Percentiles rank a stretch among this genome's conserved stretches.
These are phyloP conservation scores for Eubasilissa regina DNA, from an alignment of 1,140 invertebrate genomes.

Conservation along the genomic window DNA sequence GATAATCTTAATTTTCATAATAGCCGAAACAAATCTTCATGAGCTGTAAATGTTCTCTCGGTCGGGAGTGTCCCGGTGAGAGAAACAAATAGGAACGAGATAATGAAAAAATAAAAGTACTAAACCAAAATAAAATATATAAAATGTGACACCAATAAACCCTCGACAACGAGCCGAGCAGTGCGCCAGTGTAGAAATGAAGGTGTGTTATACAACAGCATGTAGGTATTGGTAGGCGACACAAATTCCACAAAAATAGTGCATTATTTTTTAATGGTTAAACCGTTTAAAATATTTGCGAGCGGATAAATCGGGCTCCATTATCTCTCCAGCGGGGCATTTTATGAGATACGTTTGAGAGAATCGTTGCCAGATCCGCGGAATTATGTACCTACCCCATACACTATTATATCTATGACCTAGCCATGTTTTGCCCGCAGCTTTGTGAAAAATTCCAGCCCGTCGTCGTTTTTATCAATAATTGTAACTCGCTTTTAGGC, in stretches of 20 bases:
- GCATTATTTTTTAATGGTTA: constrained; percentile 55
- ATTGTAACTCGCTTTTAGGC: constrained; percentile 4
- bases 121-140: neutral
- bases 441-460: neutral
- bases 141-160: neutral
- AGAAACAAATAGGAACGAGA: too few species aligned
- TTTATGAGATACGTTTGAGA: constrained; percentile 53
- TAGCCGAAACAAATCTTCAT: too few species aligned
- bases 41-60: too few species aligned
- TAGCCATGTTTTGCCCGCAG: constrained; percentile 10
- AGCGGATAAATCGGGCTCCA: constrained; percentile 45
- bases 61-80: too few species aligned
- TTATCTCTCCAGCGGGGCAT: constrained; percentile 50
- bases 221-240: neutral
- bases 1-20: too few species aligned
- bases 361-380: constrained; percentile 39
- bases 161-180: too few species aligned
- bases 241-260: constrained; percentile 34
- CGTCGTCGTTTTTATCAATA: constrained; percentile 1
- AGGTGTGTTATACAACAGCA: too few species aligned
- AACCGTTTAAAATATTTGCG: constrained; percentile 50
- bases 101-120: too few species aligned
- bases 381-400: constrained; percentile 15
- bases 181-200: too few species aligned
- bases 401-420: neutral